Conservation (phyloP, 1,140 invertebrate species). For the Neotoxoptera formosana region DNA sequence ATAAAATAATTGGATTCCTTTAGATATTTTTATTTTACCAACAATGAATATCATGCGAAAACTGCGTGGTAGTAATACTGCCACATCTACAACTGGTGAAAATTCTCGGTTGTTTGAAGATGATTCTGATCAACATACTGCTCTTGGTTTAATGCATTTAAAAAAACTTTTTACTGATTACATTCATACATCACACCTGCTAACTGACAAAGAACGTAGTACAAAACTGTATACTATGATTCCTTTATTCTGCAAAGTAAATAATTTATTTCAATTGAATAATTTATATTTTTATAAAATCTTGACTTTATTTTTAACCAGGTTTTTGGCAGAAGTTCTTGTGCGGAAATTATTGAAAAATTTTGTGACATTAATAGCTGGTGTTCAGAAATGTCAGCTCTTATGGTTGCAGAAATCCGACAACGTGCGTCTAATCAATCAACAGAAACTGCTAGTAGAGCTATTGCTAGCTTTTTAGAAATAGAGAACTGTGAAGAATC, state of each 20-base stretch:
- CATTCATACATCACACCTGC: slow-evolving; percentile 81
- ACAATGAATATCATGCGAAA: slow-evolving; percentile 87
- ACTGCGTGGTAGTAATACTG: slow-evolving; percentile 71
- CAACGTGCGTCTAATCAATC: slow-evolving; percentile 93
- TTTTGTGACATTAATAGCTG: slow-evolving; percentile 93
- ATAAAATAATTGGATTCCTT: neutral
- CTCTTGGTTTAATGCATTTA: slow-evolving; percentile 92
- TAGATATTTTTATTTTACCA: neutral
- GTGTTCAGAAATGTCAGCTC: slow-evolving; percentile 90
- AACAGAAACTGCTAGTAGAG: slow-evolving; percentile 93
- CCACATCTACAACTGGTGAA: slow-evolving; percentile 64
- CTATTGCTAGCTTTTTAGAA: slow-evolving; percentile 95
- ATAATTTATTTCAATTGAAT: slow-evolving; percentile 57
- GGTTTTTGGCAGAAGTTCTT: slow-evolving; percentile 90
- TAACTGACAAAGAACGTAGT: slow-evolving; percentile 85
- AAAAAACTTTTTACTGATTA: slow-evolving; percentile 96
- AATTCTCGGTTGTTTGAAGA: slow-evolving; percentile 64
- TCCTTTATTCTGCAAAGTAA: slow-evolving; percentile 96
- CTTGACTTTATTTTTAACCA: slow-evolving; percentile 63
- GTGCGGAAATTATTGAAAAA: slow-evolving; percentile 93
- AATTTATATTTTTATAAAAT: slow-evolving; percentile 4
- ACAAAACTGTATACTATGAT: slow-evolving; percentile 97
- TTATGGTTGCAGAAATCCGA: slow-evolving; percentile 95
- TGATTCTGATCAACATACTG: slow-evolving; percentile 77
- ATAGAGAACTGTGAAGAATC: slow-evolving; percentile 91